phyloP scores from a whole-genome alignment of 2,113 vertebrate genomes.

The Alexandromys fortis region DNA sequence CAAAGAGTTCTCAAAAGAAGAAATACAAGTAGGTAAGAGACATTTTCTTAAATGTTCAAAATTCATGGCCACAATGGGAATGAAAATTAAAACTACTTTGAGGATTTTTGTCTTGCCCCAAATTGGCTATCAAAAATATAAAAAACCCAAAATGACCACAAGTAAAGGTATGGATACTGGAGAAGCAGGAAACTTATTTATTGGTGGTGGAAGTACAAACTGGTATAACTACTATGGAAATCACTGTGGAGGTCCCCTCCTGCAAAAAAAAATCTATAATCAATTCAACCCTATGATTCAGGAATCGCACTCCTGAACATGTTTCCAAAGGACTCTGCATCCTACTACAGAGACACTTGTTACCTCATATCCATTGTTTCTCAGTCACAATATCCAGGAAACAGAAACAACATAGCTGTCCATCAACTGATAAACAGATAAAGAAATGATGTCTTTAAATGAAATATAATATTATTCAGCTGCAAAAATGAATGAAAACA shows the following conservation, averaged over 20 bases:
- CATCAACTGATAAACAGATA: background rate
- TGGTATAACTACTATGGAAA: background rate
- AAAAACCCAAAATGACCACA: background rate
- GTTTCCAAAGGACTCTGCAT: background rate
- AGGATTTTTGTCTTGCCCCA: background rate
- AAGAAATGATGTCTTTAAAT: background rate
- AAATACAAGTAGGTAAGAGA: background rate
- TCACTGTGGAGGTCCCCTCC: background rate
- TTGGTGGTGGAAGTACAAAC: background rate
- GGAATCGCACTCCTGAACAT: background rate
- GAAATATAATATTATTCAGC: background rate
- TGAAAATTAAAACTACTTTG: background rate
- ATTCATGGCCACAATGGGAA: background rate
- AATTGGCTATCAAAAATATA: background rate
- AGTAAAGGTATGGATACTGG: background rate
- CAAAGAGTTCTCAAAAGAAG: background rate
- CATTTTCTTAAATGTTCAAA: background rate
- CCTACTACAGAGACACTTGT: background rate
- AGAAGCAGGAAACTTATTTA: background rate
- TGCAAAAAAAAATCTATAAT: background rate
- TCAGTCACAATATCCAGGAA: too few species aligned
- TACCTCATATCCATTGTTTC: too few species aligned
- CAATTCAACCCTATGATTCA: background rate
- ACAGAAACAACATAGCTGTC: too few species aligned
- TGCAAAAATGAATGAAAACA: background rate